phyloP scores from a whole-genome alignment of 2,797 vertebrate species.

The Sebastes nivosus region DNA sequence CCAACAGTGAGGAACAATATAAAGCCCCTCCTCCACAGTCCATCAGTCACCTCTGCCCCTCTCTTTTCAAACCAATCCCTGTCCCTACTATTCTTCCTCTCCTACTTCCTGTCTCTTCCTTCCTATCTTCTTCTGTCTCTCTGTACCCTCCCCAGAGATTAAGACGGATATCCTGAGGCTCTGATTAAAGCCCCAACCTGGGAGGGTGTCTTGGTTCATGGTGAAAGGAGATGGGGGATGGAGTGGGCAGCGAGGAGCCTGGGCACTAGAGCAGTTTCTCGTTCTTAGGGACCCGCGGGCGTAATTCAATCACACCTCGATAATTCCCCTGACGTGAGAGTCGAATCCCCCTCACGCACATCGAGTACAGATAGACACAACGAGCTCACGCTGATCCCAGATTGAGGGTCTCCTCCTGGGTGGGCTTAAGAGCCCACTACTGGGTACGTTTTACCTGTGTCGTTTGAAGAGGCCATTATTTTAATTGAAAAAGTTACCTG shows the following conservation, averaged over 20 bases:
- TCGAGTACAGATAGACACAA: conserved; percentile 62
- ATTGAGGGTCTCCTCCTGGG: conserved; percentile 71
- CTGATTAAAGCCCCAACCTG: conserved; percentile 63
- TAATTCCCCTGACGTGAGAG: conserved; percentile 73
- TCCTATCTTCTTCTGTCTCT: conserved; percentile 13
- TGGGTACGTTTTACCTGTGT: conserved; percentile 62
- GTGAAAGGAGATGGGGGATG: conserved; percentile 22
- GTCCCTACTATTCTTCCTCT: conserved; percentile 13
- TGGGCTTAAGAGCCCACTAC: conserved; percentile 68
- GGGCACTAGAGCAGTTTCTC: conserved; percentile 39
- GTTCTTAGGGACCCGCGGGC: conserved; percentile 48
- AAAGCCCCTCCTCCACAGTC: conserved; percentile 10
- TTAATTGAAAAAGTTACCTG: conserved; percentile 76
- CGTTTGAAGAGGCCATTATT: conserved; percentile 72
- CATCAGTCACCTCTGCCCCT: conserved; percentile 27
- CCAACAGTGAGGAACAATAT: conserved; percentile 45
- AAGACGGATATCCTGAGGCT: conserved; percentile 58
- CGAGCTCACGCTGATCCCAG: conserved; percentile 57
- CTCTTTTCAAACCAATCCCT: conserved; percentile 10
- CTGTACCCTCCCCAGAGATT: conserved; percentile 47
- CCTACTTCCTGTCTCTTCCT: conserved; percentile 12
- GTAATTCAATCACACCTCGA: conserved; percentile 78
- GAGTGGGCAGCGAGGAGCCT: conserved; percentile 1
- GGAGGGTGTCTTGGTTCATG: conserved; percentile 40
- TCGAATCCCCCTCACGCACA: conserved; percentile 49